Evolutionary conservation across 2,113 vertebrate genomes (phyloP), one percentile per base, ranked within the genome.

Genomic region (Bufo bufo): DNA sequence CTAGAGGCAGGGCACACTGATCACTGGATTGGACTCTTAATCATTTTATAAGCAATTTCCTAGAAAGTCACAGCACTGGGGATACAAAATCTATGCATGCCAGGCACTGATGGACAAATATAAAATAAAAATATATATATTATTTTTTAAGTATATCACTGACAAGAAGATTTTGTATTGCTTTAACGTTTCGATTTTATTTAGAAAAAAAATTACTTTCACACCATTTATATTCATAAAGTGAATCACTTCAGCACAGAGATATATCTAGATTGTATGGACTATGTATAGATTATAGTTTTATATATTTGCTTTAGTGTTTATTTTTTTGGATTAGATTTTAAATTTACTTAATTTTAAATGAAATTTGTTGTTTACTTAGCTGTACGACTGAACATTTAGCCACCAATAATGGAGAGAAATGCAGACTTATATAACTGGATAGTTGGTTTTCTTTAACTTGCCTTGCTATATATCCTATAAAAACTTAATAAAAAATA

Each of bases 1-100:
- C 72, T 50, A 17, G 72, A 75, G 47, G 50, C 71, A 75, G 72
- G 72, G 50, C 49, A 75, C 49, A 75, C 72, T 45, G 45, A 75
- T 75, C 72, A 75, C 11, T 75, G 47, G 45, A 75, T 17, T 33
- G 43, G 71, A 49, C 43, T 75, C 45, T 19, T 49, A 49, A 75
- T 75, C 49, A 75, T 75, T 75, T 75, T 75, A 75, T 75, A 75
- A 75, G 71, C 72, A 49, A 49, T 75, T 75, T 75, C 72, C 72
- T 75, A 16, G 71, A 49, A 49, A 75, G 72, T 49, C 72, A 49
- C 45, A 75, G 45, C 33, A 49, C 3, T 47, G 14, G 43, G 14
- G 17, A 47, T 47, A 47, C 13, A 74, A 16, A 47, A 43, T 69
- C 3, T 33, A 23, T 65, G n/a, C 6, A 65, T n/a, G 12, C 19